Evolutionary conservation across 2,888 invertebrate species (phyloP), one percentile per base, ranked within the genome.

Genomic region (Aleiodes alternator): DNA sequence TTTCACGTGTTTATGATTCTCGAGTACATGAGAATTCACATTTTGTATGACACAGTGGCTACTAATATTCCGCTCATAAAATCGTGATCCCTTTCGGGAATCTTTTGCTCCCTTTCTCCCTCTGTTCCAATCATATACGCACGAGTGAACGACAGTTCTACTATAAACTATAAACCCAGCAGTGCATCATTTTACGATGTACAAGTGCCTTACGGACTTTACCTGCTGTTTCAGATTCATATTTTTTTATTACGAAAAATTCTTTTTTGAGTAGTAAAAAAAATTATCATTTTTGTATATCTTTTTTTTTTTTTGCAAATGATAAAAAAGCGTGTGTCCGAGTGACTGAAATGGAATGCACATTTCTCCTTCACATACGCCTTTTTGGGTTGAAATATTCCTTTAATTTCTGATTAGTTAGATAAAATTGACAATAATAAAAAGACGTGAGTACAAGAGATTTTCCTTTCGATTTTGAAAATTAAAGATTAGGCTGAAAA

Each of bases 141-240:
- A 79, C 72, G 75, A 73, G 75, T 72, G 51, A 72, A 66, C 56
- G 48, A 70, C 82, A 78, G 84, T 83, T 82, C 76, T 84, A 87
- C 86, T 86, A 84, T 86, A 86, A 87, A 86, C 84, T 86, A 85
- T 85, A 87, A 86, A 86, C 75, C 73, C 76, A 38, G 70, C 79
- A 74, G 79, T 80, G 75, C 78, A 81, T 79, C 81, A 79, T 85
- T 82, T 86, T 85, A 85, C 82, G 83, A 82, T 80, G 81, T 82
- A 83, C 83, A 80, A 82, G 83, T 64, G 43, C 23, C 84, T 82
- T 16, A 14, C 64, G 23, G 43, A 64, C 43, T 78, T 50, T 73
- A 69, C 73, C 74, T 78, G 31, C 66, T 64, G 59, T 66, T 70
- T 57, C 61, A 59, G 69, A 75, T 71, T 72, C 66, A 51, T 59